Conservation (phyloP, 2,888 invertebrate species). For the Hartigia nigra region DNA sequence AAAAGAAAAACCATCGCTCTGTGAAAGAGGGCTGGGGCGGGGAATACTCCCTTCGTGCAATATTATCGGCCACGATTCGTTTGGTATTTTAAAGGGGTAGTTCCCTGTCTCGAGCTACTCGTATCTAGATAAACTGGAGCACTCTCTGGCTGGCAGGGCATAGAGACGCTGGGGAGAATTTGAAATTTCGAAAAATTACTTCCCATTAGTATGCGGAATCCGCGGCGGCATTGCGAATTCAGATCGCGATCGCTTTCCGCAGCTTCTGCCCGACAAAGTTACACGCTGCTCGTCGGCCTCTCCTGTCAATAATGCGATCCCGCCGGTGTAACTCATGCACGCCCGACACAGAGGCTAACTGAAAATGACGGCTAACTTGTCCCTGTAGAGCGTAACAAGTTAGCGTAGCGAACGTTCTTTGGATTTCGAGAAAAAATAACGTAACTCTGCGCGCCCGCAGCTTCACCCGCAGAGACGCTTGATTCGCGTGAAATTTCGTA, state of each 20-base stretch:
- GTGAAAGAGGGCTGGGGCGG: too few relatives aligned
- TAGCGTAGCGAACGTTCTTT: background rate
- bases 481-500: too few relatives aligned
- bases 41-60: too few relatives aligned
- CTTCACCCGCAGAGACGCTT: too few relatives aligned
- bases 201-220: constrained; percentile 48
- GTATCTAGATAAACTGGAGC: background rate
- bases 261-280: constrained; percentile 34
- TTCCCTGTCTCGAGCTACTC: background rate
- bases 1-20: background rate
- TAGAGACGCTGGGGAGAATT: background rate
- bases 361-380: constrained; percentile 13
- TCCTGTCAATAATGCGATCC: constrained; percentile 51
- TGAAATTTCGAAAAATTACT: constrained; percentile 49
- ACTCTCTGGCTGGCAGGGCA: background rate
- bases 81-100: background rate
- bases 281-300: constrained; percentile 37
- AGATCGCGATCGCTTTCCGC: constrained; percentile 34
- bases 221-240: constrained; percentile 45
- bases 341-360: constrained; percentile 9
- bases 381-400: background rate
- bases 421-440: too few relatives aligned
- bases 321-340: constrained; percentile 8
- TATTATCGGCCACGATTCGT: too few relatives aligned
- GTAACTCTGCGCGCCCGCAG: too few relatives aligned